A percentile compares a stretch with the other conserved stretches of the same genome.
Evolutionary conservation across 2,797 vertebrate species (phyloP).

Genomic region (Xenopus petersii): DNA sequence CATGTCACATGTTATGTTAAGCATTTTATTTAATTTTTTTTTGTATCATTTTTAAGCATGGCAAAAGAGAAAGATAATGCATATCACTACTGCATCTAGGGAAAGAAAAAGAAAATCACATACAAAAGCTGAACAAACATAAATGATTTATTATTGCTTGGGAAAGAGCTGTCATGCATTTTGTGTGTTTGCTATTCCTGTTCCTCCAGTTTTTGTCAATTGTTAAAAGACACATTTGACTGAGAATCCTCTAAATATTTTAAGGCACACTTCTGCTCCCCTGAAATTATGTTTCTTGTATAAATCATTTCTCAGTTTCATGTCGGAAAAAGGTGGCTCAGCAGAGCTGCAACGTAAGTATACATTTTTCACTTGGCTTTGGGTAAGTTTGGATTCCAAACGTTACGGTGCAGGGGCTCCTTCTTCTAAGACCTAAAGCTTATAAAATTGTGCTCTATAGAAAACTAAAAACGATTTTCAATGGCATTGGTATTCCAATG

Average conservation of each 20-base stretch:
- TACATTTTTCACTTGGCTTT: no score
- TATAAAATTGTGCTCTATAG: no score
- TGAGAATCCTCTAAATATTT: neutral
- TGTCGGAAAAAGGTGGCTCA: neutral
- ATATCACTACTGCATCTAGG: slow-evolving; percentile 12
- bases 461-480: no score
- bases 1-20: slow-evolving; percentile 6
- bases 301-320: neutral
- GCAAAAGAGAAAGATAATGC: slow-evolving; percentile 2
- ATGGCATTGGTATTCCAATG: no score
- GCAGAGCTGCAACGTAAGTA: no score
- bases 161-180: slow-evolving; percentile 29
- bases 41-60: neutral
- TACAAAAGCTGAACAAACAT: slow-evolving; percentile 26
- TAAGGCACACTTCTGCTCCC: neutral
- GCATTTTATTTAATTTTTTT: neutral
- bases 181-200: slow-evolving; percentile 26
- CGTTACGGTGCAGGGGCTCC: no score
- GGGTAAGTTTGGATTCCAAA: no score
- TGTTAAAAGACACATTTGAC: neutral
- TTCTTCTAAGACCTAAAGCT: no score
- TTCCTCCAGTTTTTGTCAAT: slow-evolving; percentile 16
- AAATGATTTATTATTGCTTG: slow-evolving; percentile 29
- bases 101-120: slow-evolving; percentile 20
- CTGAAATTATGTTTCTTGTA: neutral